phyloP scores from a whole-genome alignment of 1,140 invertebrate species.

The Stenopsyche tienmushanensis region DNA sequence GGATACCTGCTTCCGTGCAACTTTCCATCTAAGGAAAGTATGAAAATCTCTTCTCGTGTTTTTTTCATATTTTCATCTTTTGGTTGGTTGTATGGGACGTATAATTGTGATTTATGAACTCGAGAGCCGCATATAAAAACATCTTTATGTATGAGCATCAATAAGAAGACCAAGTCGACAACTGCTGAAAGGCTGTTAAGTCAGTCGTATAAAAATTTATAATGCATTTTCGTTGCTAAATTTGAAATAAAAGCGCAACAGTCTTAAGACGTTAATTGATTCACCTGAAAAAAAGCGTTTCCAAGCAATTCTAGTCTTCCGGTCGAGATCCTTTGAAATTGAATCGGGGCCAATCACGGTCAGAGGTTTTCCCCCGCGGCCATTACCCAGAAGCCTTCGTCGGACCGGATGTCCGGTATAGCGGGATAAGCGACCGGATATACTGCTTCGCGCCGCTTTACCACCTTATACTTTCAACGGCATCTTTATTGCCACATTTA shows the following conservation, averaged over 20 bases:
- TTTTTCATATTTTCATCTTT: no score
- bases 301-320: constrained; percentile 23
- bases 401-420: constrained; percentile 27
- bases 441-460: constrained; percentile 20
- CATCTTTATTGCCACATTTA: constrained; percentile 32
- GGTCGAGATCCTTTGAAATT: constrained; percentile 34
- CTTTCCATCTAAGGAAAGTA: no score
- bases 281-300: constrained; percentile 23
- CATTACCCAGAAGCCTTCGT: background rate
- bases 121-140: no score
- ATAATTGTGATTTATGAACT: no score
- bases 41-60: no score
- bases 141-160: no score
- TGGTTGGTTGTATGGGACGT: no score
- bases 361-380: constrained; percentile 11
- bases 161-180: no score
- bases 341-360: constrained; percentile 37
- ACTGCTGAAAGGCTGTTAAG: no score
- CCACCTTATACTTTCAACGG: constrained; percentile 26
- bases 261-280: constrained; percentile 29
- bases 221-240: no score
- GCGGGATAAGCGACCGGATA: constrained; percentile 32
- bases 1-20: background rate
- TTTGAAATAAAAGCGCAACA: background rate
- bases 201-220: no score